Evolutionary conservation across 2,797 vertebrate genomes (phyloP), one percentile per base, ranked within the genome.

Genomic region (Craterocephalus amniculus): DNA sequence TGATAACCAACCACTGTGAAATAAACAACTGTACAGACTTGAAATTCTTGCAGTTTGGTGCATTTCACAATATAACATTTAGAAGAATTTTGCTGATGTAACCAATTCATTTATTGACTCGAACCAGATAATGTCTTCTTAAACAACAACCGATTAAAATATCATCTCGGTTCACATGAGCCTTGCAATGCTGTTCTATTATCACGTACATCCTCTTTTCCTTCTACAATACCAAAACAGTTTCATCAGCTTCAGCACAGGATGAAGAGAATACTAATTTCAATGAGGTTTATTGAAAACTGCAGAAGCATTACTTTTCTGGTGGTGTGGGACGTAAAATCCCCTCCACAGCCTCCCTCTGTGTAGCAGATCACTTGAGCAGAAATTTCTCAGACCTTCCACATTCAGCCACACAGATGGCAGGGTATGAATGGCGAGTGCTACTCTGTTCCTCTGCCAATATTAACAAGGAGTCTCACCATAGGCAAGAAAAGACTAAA

Each of bases 391-490:
- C 55, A 70, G 65, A 70, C 74, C 8, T 20, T 63, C 55, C 67
- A 64, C 70, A 74, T 71, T 76, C 38, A 40, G 67, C 38, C 73
- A 76, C 79, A 80, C 89, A 93, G 89, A 91, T 92, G 90, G 89
- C 51, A 9, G 43, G 54, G 74, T 63, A 77, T 81, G 74, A 84
- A 87, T 83, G 80, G 52, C 56, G 67, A 83, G 64, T 56, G 57
- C 52, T 52, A 48, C 40, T 78, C 72, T 84, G 70, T 74, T 80
- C 24, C 59, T 83, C 71, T 81, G 78, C 83, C 85, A 88, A 80
- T 66, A 68, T 69, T 73, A 86, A 88, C 82, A 86, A 76, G 75
- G 70, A 82, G 74, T 61, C 73, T 76, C 65, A 84, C 75, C 72
- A 78, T 56, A 67, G 65, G 70, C 56, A 49, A 77, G 67, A 73